Conservation (phyloP, 1,140 invertebrate genomes). For the Pinna nobilis region DNA sequence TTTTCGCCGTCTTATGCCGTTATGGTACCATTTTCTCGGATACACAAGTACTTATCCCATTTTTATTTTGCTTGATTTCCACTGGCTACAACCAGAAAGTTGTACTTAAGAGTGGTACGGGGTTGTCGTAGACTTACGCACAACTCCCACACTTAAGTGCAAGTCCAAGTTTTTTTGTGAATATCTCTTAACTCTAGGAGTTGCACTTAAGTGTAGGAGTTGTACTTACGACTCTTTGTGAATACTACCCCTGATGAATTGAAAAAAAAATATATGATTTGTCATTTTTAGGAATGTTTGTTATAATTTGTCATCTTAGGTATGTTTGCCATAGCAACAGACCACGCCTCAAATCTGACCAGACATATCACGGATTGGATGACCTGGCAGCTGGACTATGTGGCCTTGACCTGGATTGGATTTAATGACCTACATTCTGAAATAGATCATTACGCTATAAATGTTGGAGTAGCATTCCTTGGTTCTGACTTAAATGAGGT, state of each 20-base stretch:
- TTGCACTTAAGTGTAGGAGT: neutral
- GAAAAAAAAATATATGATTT: neutral
- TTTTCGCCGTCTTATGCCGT: too few relatives aligned
- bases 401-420: slow-evolving; percentile 52
- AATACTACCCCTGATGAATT: neutral
- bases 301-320: too few relatives aligned
- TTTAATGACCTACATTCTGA: slow-evolving; percentile 53
- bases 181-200: neutral
- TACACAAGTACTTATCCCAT: too few relatives aligned
- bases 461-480: slow-evolving; percentile 44
- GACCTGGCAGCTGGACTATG: slow-evolving; percentile 27
- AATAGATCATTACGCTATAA: slow-evolving; percentile 43
- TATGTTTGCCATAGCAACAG: slow-evolving; percentile 52
- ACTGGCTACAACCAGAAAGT: too few relatives aligned
- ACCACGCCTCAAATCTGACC: slow-evolving; percentile 41
- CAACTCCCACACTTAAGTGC: too few relatives aligned
- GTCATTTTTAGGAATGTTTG: neutral
- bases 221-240: neutral
- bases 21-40: too few relatives aligned
- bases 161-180: neutral
- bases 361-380: slow-evolving; percentile 37
- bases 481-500: slow-evolving; percentile 48
- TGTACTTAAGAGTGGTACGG: too few relatives aligned
- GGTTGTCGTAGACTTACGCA: too few relatives aligned
- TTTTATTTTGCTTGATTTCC: too few relatives aligned